phyloP scores from a whole-genome alignment of 2,113 vertebrate genomes.

The Neotoma lepida region DNA sequence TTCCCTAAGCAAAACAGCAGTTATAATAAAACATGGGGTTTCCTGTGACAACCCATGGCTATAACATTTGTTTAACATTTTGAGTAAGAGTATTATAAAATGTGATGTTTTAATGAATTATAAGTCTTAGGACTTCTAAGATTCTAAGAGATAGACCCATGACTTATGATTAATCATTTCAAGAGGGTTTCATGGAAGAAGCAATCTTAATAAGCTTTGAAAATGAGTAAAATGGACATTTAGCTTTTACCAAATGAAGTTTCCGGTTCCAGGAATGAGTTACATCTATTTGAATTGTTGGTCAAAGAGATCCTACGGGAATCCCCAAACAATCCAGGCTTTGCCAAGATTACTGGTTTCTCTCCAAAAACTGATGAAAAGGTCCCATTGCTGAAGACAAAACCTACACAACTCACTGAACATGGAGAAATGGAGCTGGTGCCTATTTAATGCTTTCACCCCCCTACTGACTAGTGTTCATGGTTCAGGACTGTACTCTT shows the following conservation, averaged over 20 bases:
- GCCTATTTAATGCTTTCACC: not conserved
- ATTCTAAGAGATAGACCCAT: not conserved
- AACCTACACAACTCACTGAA: not conserved
- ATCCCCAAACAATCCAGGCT: not conserved
- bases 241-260: not conserved
- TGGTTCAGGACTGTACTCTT: not conserved
- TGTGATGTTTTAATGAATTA: not conserved
- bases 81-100: not conserved
- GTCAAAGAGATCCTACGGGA: not conserved
- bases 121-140: not conserved
- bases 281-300: not conserved
- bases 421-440: not conserved
- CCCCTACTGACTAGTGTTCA: not conserved
- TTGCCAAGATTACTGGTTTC: not conserved
- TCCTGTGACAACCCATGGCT: not conserved
- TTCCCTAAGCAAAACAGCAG: not conserved
- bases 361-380: not conserved
- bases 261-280: not conserved
- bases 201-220: not conserved
- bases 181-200: not conserved
- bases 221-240: not conserved
- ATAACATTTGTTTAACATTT: not conserved
- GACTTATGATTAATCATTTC: not conserved
- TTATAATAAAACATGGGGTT: not conserved
- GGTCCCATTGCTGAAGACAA: not conserved